Percentiles rank a stretch among this genome's conserved stretches.
These are phyloP conservation scores for Spodoptera litura DNA, from an alignment of 1,140 invertebrate genomes.

Conservation along the genomic window DNA sequence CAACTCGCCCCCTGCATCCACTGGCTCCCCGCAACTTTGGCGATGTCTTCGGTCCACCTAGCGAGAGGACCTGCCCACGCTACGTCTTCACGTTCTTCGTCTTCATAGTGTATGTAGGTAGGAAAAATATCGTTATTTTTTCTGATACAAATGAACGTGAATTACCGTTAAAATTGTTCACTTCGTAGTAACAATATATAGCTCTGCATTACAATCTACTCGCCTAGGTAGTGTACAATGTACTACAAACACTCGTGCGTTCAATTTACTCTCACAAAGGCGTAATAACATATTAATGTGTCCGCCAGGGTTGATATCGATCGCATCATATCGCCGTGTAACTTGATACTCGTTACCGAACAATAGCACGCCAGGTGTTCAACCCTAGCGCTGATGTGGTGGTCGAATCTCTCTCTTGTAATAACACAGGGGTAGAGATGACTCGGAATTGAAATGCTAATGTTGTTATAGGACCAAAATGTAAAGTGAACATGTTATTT, in stretches of 20 bases:
- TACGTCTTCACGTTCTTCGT: too few species aligned
- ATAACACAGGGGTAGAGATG: constrained; percentile 37
- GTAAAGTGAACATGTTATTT: constrained; percentile 23
- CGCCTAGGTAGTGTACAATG: not conserved
- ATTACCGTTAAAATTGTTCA: too few species aligned
- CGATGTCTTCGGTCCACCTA: too few species aligned
- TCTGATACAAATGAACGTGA: too few species aligned
- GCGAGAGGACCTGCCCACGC: too few species aligned
- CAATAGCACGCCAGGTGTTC: constrained; percentile 42
- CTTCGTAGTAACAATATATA: not conserved
- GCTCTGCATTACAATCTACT: not conserved
- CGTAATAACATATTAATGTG: constrained; percentile 44
- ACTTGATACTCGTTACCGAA: constrained; percentile 45
- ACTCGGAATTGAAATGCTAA: constrained; percentile 43
- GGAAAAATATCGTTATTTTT: too few species aligned
- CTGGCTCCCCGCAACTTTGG: too few species aligned
- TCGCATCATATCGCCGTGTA: constrained; percentile 14
- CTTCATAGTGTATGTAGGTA: too few species aligned
- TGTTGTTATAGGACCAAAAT: constrained; percentile 39
- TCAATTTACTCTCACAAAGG: constrained; percentile 33
- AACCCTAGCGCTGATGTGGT: constrained; percentile 31
- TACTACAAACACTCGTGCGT: constrained; percentile 1
- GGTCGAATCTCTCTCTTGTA: constrained; percentile 33
- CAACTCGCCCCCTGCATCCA: too few species aligned
- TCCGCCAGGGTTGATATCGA: constrained; percentile 19